Evolutionary conservation across 2,888 invertebrate species (phyloP), one percentile per base, ranked within the genome.

Genomic region (Cheilosia urbana): DNA sequence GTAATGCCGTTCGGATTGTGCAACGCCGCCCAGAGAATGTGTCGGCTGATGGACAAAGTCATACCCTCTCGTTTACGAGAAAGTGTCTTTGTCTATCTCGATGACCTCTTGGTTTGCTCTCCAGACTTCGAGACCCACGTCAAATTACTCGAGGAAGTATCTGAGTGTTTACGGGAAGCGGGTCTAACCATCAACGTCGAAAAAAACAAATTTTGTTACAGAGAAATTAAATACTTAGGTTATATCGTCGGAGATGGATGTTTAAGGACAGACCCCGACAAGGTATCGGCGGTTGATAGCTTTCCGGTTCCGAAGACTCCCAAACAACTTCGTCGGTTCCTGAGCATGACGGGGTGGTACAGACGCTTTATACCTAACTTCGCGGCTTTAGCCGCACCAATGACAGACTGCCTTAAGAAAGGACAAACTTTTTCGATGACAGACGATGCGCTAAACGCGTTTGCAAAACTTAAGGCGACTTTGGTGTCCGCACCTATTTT

Each of bases 31-130:
- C 49, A 71, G 58, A 60, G 71, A 58, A 60, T 71, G 60, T 37
- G 37, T 49, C 15, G 49, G 60, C 49, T 72, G n/a, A 63, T 62
- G 62, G 72, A 73, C 62, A 73, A 73, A 45, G 62, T 40, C 27
- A 72, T 72, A 17, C 60, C 51, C n/a, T 11, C 37, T 19, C 60
- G 51, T 13, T 13, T 58, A 11, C 17, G 45, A 1, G 60, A 72
- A 2, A 40, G 37, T 60, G 71, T 51, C 60, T 60, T 60, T 51
- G 45, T 71, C 9, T 42, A 71, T 17, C 45, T 71, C 0, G 71
- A 57, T 5, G 53, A 69, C 4, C n/a, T 69, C 13, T 69, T 53
- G 51, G 51, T 21, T 21, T 51, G 19, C 9, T 51, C 21, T 45
- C 45, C 45, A 45, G 45, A 45, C 2, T 45, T 45, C 17, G 45